These are phyloP conservation scores for Aplocera efformata DNA, from an alignment of 2,888 invertebrate genomes.

Conservation along the genomic window DNA sequence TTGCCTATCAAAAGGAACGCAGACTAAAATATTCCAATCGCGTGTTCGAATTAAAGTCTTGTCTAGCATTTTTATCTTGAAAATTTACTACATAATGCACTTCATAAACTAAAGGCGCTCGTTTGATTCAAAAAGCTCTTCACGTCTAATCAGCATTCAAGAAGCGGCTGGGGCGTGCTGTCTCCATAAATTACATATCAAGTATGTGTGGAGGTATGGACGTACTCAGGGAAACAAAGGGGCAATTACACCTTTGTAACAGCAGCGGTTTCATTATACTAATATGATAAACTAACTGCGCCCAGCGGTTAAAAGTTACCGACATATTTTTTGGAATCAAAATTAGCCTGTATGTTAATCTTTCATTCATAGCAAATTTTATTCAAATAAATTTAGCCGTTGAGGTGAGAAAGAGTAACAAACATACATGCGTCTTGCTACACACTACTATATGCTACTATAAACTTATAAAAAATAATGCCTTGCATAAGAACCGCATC, in stretches of 20 bases:
- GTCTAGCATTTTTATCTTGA: constrained; percentile 17
- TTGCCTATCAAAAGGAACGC: background rate
- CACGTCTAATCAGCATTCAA: constrained; percentile 71
- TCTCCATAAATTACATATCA: constrained; percentile 77
- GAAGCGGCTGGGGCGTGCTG: constrained; percentile 57
- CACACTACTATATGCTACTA: too few relatives aligned
- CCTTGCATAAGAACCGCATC: too few relatives aligned
- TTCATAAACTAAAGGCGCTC: constrained; percentile 22
- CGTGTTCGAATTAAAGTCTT: constrained; percentile 9
- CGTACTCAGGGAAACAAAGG: constrained; percentile 7
- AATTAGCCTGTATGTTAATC: too few relatives aligned
- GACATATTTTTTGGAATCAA: too few relatives aligned
- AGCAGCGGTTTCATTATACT: too few relatives aligned
- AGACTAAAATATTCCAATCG: constrained; percentile 9
- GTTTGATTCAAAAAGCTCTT: constrained; percentile 46
- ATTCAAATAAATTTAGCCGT: too few relatives aligned
- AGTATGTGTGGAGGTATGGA: constrained; percentile 53
- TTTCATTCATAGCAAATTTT: too few relatives aligned
- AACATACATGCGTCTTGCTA: too few relatives aligned
- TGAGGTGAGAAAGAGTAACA: too few relatives aligned
- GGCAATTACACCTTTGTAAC: background rate
- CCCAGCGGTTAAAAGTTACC: too few relatives aligned
- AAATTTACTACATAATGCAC: constrained; percentile 27
- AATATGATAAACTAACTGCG: too few relatives aligned
- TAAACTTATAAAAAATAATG: too few relatives aligned